A percentile compares a stretch with the other conserved stretches of the same genome.
These are phyloP conservation scores for Boleophthalmus pectinirostris DNA, from an alignment of 2,113 vertebrate species.

Conservation along the genomic window DNA sequence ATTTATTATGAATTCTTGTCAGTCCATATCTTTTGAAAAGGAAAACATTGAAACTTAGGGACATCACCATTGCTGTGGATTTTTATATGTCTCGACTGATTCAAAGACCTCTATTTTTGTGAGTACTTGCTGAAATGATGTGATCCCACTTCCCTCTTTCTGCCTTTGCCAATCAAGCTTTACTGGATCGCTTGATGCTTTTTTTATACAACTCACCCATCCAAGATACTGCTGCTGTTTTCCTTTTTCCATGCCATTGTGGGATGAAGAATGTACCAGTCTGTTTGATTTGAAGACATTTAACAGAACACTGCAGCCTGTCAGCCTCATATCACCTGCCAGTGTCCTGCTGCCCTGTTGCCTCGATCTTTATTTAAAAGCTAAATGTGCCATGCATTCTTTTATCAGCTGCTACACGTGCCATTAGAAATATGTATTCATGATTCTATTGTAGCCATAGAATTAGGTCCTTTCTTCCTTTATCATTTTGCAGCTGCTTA, in stretches of 20 bases:
- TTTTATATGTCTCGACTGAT: conserved; percentile 31
- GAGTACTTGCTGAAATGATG: conserved; percentile 31
- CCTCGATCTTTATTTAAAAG: conserved; percentile 8
- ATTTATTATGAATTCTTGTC: neutral
- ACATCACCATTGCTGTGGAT: conserved; percentile 18
- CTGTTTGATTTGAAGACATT: conserved; percentile 13
- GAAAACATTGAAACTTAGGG: neutral
- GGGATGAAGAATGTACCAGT: conserved; percentile 49
- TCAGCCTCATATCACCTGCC: neutral
- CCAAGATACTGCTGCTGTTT: conserved; percentile 19
- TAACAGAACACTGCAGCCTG: conserved; percentile 14
- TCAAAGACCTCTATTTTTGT: conserved; percentile 51
- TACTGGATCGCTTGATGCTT: conserved; percentile 16
- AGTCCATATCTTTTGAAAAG: neutral
- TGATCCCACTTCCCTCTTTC: conserved; percentile 23
- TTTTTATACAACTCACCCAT: conserved; percentile 18
- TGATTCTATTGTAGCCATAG: neutral
- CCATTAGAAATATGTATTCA: conserved; percentile 41
- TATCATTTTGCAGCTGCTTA: conserved; percentile 20
- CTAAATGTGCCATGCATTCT: conserved; percentile 41
- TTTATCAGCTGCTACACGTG: conserved; percentile 54
- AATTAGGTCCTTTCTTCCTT: conserved; percentile 6
- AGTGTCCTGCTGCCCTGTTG: conserved; percentile 4
- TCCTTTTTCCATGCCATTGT: conserved; percentile 20
- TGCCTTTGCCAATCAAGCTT: conserved; percentile 40